A percentile compares a stretch with the other conserved stretches of the same genome.
Evolutionary conservation across 2,113 vertebrate genomes (phyloP).

Genomic region (Phrynosoma blainvillii): DNA sequence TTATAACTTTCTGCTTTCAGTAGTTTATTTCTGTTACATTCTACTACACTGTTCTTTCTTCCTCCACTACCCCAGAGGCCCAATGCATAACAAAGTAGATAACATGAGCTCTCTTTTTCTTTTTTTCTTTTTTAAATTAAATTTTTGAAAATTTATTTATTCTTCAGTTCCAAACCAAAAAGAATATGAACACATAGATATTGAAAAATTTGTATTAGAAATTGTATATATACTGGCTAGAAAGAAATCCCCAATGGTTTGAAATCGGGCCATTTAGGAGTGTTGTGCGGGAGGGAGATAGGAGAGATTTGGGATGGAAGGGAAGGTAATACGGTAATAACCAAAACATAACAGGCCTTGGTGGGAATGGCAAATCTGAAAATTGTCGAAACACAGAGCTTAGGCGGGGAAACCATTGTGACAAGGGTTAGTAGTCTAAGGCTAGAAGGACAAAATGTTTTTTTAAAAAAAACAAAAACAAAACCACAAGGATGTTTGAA

Average conservation of each 20-base stretch:
- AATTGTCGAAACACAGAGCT: constrained; percentile 57
- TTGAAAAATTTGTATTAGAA: neutral
- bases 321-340: neutral
- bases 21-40: too few relatives aligned
- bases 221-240: neutral
- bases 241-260: neutral
- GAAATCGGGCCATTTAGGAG: neutral
- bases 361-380: constrained; percentile 51
- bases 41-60: neutral
- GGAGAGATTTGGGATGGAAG: neutral
- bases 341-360: neutral
- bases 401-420: constrained; percentile 53
- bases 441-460: constrained; percentile 19
- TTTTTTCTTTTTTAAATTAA: too few relatives aligned
- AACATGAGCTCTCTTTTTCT: too few relatives aligned
- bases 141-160: too few relatives aligned
- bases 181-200: neutral
- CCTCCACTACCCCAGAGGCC: neutral
- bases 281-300: rapidly evolving
- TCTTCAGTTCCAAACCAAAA: too few relatives aligned
- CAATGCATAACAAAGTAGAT: neutral
- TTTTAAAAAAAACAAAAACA: too few relatives aligned
- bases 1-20: neutral
- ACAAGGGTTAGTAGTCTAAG: neutral
- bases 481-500: neutral